These are phyloP conservation scores for Manacus vitellinus DNA, from an alignment of 2,113 vertebrate species.

Conservation along the genomic window DNA sequence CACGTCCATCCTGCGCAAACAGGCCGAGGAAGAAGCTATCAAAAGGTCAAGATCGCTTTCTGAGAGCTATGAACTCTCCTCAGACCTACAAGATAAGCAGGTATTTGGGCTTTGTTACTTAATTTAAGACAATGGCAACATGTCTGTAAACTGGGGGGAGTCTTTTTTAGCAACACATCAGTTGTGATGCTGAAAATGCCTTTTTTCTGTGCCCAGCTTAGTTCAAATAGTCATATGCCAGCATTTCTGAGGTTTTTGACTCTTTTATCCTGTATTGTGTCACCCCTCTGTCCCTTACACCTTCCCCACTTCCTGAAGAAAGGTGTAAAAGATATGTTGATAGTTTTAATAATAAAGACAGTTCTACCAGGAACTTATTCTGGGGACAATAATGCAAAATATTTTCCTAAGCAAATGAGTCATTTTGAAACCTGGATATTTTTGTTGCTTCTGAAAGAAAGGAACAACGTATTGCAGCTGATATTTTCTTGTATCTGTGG, in stretches of 20 bases:
- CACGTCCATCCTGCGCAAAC: slow-evolving; percentile 93
- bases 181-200: not conserved
- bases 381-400: not conserved
- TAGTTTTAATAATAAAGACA: not conserved
- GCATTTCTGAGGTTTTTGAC: not conserved
- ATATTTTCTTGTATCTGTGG: not conserved
- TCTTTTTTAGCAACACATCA: not conserved
- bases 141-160: not conserved
- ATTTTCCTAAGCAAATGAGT: not conserved
- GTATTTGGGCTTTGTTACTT: slow-evolving; percentile 68
- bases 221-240: not conserved
- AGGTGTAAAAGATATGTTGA: not conserved
- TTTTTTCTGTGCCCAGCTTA: not conserved
- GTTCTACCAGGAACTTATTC: not conserved
- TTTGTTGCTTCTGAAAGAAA: not conserved
- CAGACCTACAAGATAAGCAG: slow-evolving; percentile 98
- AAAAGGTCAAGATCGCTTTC: slow-evolving; percentile 95
- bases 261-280: not conserved
- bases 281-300: rapidly evolving
- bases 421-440: not conserved
- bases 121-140: not conserved
- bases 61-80: slow-evolving; percentile 99
- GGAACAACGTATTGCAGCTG: not conserved
- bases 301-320: not conserved
- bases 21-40: slow-evolving; percentile 97